phyloP scores from a whole-genome alignment of 2,113 vertebrate species.

The Odocoileus virginianus region DNA sequence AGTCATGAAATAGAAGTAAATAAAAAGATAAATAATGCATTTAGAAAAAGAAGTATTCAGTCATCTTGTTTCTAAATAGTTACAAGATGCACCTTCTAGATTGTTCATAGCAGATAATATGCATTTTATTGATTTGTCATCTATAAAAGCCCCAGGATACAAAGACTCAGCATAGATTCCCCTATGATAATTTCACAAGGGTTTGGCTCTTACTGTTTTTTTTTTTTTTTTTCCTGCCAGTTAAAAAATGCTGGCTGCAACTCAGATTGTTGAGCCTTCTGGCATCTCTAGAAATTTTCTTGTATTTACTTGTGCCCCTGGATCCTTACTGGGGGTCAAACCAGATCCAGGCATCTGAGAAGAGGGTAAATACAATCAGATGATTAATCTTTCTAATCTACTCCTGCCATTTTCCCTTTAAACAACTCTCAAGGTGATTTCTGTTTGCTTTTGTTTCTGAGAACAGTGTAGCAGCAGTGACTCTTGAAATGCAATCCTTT shows the following conservation, averaged over 20 bases:
- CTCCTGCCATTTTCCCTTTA: neutral
- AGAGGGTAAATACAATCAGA: accelerated
- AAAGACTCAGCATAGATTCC: neutral
- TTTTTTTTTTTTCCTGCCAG: neutral
- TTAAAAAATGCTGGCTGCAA: neutral
- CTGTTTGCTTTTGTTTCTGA: neutral
- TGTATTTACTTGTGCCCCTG: accelerated
- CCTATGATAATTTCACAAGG: neutral
- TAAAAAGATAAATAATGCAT: neutral
- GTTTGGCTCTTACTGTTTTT: neutral
- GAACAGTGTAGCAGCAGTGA: neutral
- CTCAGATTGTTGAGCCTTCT: neutral
- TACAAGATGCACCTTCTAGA: neutral
- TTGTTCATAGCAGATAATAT: neutral
- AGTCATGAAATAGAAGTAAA: neutral
- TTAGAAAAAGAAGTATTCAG: neutral
- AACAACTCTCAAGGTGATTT: neutral
- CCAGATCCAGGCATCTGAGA: accelerated
- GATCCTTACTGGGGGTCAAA: neutral
- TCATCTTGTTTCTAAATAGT: neutral
- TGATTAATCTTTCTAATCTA: neutral
- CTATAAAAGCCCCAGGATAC: neutral
- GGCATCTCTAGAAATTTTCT: neutral
- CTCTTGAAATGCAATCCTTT: neutral
- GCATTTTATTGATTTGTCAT: neutral